Percentiles rank a stretch among this genome's conserved stretches.
Conservation (phyloP, 64 coral and sea anemone species). For the Catalaphyllia jardinei region DNA sequence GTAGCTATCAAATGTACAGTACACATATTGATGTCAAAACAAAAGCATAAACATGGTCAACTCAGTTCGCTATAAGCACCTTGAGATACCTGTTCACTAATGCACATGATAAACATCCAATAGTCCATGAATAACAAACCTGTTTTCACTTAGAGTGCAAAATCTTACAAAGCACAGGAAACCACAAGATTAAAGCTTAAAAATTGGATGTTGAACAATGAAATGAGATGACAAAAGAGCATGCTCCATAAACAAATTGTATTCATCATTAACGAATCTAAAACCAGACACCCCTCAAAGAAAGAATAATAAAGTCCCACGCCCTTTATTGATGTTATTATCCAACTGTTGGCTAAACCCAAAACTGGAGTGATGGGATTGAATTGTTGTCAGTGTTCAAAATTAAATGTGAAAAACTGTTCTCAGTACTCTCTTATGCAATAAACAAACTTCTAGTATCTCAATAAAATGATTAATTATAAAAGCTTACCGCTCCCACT, state of each 20-base stretch:
- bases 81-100: neutral
- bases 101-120: neutral
- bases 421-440: too few species aligned
- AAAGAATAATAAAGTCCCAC: neutral
- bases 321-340: neutral
- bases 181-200: neutral
- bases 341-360: neutral
- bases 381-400: neutral
- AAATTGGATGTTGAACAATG: neutral
- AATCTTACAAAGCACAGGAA: neutral
- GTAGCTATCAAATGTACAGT: too few species aligned
- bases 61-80: too few species aligned
- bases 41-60: too few species aligned
- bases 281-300: neutral
- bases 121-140: neutral
- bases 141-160: neutral
- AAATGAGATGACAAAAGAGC: neutral
- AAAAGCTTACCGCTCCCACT: too few species aligned
- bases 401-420: neutral
- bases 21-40: too few species aligned
- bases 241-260: neutral
- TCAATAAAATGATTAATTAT: too few species aligned
- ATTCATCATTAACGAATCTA: neutral
- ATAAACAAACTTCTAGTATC: too few species aligned
- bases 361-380: neutral